Percentiles rank a stretch among this genome's conserved stretches.
Evolutionary conservation across 2,113 vertebrate genomes (phyloP).

Genomic region (Callaeas wilsoni): DNA sequence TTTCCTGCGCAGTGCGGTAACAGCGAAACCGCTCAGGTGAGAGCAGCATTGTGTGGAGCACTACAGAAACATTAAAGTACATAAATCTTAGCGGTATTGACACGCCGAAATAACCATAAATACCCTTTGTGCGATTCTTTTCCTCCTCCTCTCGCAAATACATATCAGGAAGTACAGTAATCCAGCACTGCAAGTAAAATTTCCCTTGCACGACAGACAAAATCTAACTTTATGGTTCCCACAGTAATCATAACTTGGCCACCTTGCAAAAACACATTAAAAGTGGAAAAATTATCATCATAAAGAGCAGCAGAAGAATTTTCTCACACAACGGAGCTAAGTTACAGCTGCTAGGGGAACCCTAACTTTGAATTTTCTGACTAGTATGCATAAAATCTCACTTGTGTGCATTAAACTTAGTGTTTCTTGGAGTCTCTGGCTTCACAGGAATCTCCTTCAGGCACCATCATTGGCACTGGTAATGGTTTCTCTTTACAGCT

Average conservation of each 20-base stretch:
- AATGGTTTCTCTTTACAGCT: conserved; percentile 11
- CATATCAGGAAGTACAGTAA: conserved; percentile 19
- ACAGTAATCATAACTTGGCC: conserved; percentile 55
- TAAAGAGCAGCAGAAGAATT: conserved; percentile 38
- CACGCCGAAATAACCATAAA: not conserved
- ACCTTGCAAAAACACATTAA: conserved; percentile 28
- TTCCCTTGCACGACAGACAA: conserved; percentile 12
- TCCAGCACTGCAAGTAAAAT: conserved; percentile 21
- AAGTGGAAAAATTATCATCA: conserved; percentile 46
- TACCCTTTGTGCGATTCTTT: not conserved
- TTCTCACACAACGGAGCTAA: not conserved
- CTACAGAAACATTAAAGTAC: not conserved
- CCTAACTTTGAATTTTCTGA: conserved; percentile 32
- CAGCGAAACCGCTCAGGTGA: not conserved
- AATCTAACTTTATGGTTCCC: conserved; percentile 66
- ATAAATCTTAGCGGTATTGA: not conserved
- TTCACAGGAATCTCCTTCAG: conserved; percentile 22
- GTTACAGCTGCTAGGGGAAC: conserved; percentile 52
- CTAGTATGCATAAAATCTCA: not conserved
- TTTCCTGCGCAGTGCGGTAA: not conserved
- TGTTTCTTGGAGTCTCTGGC: not conserved
- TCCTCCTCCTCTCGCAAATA: not conserved
- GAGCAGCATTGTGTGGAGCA: not conserved
- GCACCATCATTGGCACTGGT: not conserved
- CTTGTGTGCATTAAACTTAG: not conserved